These are phyloP conservation scores for Oeneis ivallda DNA, from an alignment of 2,888 invertebrate species.

Conservation along the genomic window DNA sequence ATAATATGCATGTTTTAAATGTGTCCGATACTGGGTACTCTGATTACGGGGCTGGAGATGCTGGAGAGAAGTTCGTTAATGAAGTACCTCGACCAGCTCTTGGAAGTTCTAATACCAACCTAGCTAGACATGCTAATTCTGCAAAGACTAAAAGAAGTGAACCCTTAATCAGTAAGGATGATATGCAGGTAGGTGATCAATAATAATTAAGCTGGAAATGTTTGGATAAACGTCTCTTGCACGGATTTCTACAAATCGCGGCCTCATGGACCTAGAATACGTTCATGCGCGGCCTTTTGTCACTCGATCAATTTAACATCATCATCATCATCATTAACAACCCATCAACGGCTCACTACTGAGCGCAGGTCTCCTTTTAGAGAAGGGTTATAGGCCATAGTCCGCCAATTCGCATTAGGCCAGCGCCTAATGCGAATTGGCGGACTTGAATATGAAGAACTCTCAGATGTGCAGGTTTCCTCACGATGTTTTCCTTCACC, in stretches of 20 bases:
- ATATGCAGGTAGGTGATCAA: conserved; percentile 60
- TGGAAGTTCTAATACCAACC: conserved; percentile 25
- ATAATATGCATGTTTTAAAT: conserved; percentile 58
- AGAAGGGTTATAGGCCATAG: too few relatives aligned
- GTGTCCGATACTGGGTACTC: conserved; percentile 57
- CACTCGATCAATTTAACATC: too few relatives aligned
- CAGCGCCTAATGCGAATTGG: too few relatives aligned
- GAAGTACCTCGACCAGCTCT: conserved; percentile 47
- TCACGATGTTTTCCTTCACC: too few relatives aligned
- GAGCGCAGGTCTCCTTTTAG: too few relatives aligned
- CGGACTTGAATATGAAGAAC: too few relatives aligned
- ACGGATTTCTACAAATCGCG: not conserved
- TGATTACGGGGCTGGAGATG: conserved; percentile 49
- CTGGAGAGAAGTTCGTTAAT: conserved; percentile 51
- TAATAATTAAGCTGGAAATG: not conserved
- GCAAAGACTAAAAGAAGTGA: conserved; percentile 56
- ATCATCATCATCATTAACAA: too few relatives aligned
- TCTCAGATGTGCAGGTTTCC: too few relatives aligned
- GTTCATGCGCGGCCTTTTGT: too few relatives aligned
- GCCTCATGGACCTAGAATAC: too few relatives aligned
- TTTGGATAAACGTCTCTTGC: not conserved
- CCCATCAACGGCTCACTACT: too few relatives aligned
- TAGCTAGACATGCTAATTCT: not conserved
- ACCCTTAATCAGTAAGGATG: conserved; percentile 54
- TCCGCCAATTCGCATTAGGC: too few relatives aligned